phyloP scores from a whole-genome alignment of 2,113 vertebrate species.

The Acrocephalus kingi region DNA sequence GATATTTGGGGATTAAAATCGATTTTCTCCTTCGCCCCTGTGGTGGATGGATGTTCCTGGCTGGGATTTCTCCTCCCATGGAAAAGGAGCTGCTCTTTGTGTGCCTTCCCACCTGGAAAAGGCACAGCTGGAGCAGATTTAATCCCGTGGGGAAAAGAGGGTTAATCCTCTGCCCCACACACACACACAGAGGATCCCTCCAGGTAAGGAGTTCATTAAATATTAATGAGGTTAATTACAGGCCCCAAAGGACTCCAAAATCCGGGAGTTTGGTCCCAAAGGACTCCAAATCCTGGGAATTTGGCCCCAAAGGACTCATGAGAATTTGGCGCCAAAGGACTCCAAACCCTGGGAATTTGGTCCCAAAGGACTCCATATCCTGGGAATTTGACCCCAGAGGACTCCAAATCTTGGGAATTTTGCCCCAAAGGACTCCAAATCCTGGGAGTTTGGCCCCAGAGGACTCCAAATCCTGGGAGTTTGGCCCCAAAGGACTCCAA shows the following conservation, averaged over 20 bases:
- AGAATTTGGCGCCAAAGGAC: neutral
- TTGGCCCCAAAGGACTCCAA: no score
- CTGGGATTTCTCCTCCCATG: fast-evolving
- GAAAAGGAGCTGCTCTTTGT: neutral
- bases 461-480: no score
- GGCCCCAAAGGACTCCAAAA: neutral
- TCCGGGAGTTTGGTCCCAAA: neutral
- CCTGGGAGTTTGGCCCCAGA: neutral
- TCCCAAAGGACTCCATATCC: no score
- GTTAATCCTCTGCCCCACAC: neutral
- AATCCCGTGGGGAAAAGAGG: neutral
- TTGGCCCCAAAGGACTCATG: neutral
- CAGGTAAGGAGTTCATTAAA: neutral
- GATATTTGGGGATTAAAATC: fast-evolving
- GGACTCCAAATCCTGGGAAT: neutral
- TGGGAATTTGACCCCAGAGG: no score
- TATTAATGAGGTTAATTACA: neutral
- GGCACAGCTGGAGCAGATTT: neutral
- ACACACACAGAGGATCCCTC: neutral
- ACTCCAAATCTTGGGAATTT: no score
- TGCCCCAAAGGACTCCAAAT: fast-evolving
- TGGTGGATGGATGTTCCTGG: neutral
- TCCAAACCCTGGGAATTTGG: neutral
- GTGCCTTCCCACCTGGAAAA: neutral
- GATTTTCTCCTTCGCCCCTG: fast-evolving